phyloP scores from a whole-genome alignment of 2,113 vertebrate species.

The Neolamprologus sp. region DNA sequence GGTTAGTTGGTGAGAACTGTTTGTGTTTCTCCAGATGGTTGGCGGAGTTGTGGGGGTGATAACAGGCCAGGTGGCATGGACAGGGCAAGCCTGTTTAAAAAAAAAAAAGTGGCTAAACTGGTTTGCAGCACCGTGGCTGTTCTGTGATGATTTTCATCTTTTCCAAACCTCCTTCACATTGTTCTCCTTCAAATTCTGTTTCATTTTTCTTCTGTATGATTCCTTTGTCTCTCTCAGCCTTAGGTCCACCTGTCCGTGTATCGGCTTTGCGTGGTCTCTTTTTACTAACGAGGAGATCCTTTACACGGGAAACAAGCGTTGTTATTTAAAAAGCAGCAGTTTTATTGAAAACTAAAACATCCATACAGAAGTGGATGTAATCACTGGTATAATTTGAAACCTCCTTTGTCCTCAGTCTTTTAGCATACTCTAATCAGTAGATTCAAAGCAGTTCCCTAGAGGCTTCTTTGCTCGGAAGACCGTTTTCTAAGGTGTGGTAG shows the following conservation, averaged over 20 bases:
- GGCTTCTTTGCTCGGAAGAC: accelerated
- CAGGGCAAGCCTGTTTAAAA: neutral
- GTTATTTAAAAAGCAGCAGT: neutral
- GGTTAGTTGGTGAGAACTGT: neutral
- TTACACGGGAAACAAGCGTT: neutral
- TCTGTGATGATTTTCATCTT: neutral
- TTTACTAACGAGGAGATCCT: neutral
- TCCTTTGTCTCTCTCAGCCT: neutral
- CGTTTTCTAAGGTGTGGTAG: neutral
- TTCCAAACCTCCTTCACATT: neutral
- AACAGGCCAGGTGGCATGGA: neutral
- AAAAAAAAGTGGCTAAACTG: neutral
- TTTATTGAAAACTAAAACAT: neutral
- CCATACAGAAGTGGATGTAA: neutral
- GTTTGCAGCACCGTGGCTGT: neutral
- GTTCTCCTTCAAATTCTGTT: neutral
- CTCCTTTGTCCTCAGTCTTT: neutral
- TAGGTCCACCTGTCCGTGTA: neutral
- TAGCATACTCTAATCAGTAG: neutral
- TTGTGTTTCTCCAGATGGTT: neutral
- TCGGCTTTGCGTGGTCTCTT: accelerated
- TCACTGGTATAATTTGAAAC: neutral
- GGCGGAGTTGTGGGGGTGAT: neutral
- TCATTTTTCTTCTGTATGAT: neutral
- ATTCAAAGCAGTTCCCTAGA: neutral